These are phyloP conservation scores for Motacilla alba DNA, from an alignment of 2,113 vertebrate species.

Conservation along the genomic window DNA sequence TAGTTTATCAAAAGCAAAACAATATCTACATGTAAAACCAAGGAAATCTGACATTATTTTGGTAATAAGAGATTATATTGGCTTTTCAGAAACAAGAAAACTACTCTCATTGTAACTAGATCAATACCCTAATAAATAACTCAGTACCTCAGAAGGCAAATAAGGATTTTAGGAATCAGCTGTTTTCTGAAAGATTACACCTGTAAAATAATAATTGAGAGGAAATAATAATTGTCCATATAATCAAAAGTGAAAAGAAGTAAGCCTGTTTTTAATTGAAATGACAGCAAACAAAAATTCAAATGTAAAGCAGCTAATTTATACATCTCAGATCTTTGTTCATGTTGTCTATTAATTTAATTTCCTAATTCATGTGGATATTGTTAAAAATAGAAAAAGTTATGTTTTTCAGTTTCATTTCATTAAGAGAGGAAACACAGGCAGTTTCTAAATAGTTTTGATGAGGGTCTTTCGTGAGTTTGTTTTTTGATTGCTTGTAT, in stretches of 20 bases:
- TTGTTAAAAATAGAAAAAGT: neutral
- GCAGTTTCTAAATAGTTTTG: neutral
- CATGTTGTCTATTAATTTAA: neutral
- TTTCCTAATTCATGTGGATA: neutral
- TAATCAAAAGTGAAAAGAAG: neutral
- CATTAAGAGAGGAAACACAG: neutral
- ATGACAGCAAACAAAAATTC: neutral
- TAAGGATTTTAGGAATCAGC: neutral
- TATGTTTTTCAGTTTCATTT: neutral
- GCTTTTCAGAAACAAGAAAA: neutral
- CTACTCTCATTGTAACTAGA: neutral
- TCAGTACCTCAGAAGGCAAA: neutral
- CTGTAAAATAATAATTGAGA: too few relatives aligned
- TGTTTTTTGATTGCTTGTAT: neutral
- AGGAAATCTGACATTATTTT: neutral
- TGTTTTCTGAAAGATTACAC: neutral
- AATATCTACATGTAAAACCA: neutral
- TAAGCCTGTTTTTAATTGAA: neutral
- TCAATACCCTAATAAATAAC: neutral
- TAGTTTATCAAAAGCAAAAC: neutral
- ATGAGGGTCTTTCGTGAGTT: accelerated
- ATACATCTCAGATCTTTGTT: neutral
- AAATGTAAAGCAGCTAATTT: neutral
- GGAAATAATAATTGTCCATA: neutral
- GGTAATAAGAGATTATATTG: neutral